Conservation (phyloP, 2,797 vertebrate species). For the Poeciliopsis turneri region DNA sequence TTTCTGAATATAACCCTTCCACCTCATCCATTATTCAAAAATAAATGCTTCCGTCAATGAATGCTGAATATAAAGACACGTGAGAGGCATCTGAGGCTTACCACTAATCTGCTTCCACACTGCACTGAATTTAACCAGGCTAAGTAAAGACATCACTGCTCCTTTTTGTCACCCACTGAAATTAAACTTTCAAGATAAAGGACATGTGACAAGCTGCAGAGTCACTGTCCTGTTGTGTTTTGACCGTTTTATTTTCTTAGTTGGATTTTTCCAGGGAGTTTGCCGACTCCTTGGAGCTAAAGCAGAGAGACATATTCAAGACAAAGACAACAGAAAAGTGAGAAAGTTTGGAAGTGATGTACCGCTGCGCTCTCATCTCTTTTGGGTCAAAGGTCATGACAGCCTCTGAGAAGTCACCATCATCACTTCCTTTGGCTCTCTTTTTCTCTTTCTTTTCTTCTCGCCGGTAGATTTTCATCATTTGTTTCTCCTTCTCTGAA, state of each 20-base stretch:
- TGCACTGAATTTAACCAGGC: constrained; percentile 73
- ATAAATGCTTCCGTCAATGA: constrained; percentile 26
- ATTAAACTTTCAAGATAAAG: constrained; percentile 77
- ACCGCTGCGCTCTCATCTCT: constrained; percentile 92
- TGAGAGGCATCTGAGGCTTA: constrained; percentile 69
- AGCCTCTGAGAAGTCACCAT: constrained; percentile 83
- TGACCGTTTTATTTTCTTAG: background rate
- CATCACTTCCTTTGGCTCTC: constrained; percentile 89
- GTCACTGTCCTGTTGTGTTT: background rate
- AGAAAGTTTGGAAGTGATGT: constrained; percentile 42
- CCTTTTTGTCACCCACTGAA: constrained; percentile 73
- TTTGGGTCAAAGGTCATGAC: constrained; percentile 88
- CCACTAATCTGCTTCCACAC: constrained; percentile 79
- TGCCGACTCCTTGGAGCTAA: constrained; percentile 21
- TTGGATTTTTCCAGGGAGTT: background rate
- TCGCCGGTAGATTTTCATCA: constrained; percentile 91
- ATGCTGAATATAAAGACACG: constrained; percentile 47
- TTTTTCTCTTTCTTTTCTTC: constrained; percentile 93
- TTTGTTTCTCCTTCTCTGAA: constrained; percentile 93
- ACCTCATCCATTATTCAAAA: constrained; percentile 8
- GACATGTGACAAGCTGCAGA: constrained; percentile 14
- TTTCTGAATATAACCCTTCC: background rate
- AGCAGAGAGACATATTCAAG: constrained; percentile 11
- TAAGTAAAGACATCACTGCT: constrained; percentile 85
- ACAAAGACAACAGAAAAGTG: constrained; percentile 17